Evolutionary conservation across 2,113 vertebrate species (phyloP), one percentile per base, ranked within the genome.

Genomic region (Peucedramus taeniatus): DNA sequence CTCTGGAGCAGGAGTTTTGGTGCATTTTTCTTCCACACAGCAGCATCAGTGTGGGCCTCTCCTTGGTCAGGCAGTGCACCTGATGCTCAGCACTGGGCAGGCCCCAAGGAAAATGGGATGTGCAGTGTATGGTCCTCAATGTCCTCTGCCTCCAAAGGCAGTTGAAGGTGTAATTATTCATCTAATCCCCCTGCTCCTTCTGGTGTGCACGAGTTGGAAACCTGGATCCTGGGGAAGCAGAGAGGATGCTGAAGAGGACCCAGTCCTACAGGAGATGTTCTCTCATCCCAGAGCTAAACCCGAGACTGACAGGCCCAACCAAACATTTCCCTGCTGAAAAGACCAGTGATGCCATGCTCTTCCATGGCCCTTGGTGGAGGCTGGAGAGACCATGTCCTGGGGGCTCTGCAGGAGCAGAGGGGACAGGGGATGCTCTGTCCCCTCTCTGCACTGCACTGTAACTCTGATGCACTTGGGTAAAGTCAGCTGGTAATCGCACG

Each of bases 21-120:
- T 69, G 42, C 42, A 42, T 37, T 47, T 57, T 87, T 81, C 14
- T 51, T 77, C 31, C 23, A 42, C 0, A 1, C 26, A 63, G 26
- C 3, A 63, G n/a, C 3, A 1, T 30, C 59, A 45, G 35, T 14
- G 9, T 44, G 40, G 13, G 68, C 13, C 19, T 14, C 1, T 71
- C 74, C 39, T 64, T 13, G 15, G 28, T 2, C 10, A 15, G 20
- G 53, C 9, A 54, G 7, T 0, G 1, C 12, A 8, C 4, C 24
- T 61, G 72, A 13, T 53, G 23, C 19, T 39, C 50, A 65, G 81
- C 45, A 18, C 50, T n/a, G 22, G 19, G n/a, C 53, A 69, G 22
- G 13, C 23, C 27, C 17, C 20, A 9, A 21, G 63, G 51, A 63
- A 89, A 70, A 33, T 3, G 31, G 31, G 45, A 49, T 17, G 4